Evolutionary conservation across 2,797 vertebrate species (phyloP).

Genomic region (Hyperoplus immaculatus): DNA sequence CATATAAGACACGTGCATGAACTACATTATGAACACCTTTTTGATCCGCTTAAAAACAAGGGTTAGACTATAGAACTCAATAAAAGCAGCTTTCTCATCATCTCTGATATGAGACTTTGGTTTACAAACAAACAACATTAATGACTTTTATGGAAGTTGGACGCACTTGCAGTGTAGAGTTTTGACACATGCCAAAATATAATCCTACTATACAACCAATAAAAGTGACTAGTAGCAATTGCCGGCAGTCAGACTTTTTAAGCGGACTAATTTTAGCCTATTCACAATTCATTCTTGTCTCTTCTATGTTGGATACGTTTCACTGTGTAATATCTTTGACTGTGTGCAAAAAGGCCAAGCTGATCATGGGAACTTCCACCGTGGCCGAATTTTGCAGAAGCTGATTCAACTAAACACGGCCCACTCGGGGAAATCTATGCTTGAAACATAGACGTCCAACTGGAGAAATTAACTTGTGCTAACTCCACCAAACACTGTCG

Average conservation of each 20-base stretch:
- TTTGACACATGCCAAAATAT: constrained; percentile 62
- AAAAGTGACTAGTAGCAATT: constrained; percentile 72
- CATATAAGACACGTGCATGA: constrained; percentile 70
- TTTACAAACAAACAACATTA: constrained; percentile 53
- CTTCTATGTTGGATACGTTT: constrained; percentile 60
- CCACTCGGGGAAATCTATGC: constrained; percentile 75
- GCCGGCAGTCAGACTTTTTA: constrained; percentile 52
- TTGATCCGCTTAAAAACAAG: constrained; percentile 27
- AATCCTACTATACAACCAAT: constrained; percentile 55
- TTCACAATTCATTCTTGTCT: constrained; percentile 27
- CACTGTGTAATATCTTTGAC: constrained; percentile 70
- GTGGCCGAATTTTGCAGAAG: constrained; percentile 48
- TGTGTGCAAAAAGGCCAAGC: constrained; percentile 69
- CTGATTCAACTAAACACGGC: constrained; percentile 39
- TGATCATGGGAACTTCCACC: constrained; percentile 73
- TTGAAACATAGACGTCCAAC: constrained; percentile 72
- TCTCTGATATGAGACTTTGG: constrained; percentile 47
- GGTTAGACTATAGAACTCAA: constrained; percentile 54
- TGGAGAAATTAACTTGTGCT: constrained; percentile 65
- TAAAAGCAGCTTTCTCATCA: constrained; percentile 57
- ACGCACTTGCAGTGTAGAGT: constrained; percentile 43
- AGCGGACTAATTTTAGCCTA: constrained; percentile 33
- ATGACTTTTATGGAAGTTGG: constrained; percentile 32
- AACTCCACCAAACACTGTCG: constrained; percentile 55
- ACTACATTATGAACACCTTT: constrained; percentile 55